A percentile compares a stretch with the other conserved stretches of the same genome.
Evolutionary conservation across 37 sponge, comb jelly and placozoan species (phyloP).

Genomic region (Haliclona indistincta): DNA sequence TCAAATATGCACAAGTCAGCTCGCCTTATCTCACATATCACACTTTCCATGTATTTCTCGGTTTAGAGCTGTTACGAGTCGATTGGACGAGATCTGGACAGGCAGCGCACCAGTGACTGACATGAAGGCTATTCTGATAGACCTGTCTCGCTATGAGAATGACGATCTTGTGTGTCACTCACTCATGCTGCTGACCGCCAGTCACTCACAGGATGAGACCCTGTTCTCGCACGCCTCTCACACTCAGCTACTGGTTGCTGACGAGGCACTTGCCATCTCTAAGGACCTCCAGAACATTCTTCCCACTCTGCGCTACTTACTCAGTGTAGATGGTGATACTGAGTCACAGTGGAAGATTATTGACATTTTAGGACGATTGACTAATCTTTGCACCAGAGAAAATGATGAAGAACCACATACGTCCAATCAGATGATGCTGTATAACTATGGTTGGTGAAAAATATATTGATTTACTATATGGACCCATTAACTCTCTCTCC

Average conservation of each 20-base stretch:
- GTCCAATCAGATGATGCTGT: not conserved
- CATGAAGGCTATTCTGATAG: constrained; percentile 15
- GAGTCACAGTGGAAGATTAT: not conserved
- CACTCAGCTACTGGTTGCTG: constrained; percentile 30
- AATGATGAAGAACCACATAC: not conserved
- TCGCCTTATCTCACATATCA: no score
- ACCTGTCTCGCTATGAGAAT: constrained; percentile 46
- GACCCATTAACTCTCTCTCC: no score
- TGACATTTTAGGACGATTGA: not conserved
- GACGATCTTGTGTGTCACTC: constrained; percentile 47
- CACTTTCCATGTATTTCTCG: no score
- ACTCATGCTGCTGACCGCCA: constrained; percentile 52
- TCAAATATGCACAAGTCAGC: no score
- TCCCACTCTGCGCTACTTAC: not conserved
- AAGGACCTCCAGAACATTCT: not conserved
- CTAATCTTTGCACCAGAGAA: not conserved
- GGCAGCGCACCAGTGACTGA: no score
- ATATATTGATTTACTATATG: no score
- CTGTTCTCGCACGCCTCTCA: constrained; percentile 33
- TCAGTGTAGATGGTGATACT: not conserved
- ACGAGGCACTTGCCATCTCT: not conserved
- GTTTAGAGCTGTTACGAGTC: no score
- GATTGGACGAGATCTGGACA: no score
- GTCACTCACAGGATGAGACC: constrained; percentile 32
- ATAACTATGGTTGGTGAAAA: constrained; percentile 11